phyloP scores from a whole-genome alignment of 2,888 invertebrate species.

The Campopleginae sp. region DNA sequence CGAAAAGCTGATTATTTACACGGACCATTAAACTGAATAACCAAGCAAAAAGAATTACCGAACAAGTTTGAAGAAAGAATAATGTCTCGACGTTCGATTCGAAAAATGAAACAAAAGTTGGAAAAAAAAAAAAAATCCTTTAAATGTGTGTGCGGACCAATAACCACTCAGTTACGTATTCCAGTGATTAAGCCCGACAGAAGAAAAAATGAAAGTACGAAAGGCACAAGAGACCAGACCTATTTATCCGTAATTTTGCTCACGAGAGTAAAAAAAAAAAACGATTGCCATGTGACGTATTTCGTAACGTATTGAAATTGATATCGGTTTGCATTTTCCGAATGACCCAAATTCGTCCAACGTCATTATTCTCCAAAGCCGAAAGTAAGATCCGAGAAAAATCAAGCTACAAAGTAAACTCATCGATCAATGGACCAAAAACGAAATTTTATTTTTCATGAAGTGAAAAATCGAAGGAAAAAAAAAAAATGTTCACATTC shows the following conservation, averaged over 20 bases:
- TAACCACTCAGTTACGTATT: constrained; percentile 1
- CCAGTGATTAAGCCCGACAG: background rate
- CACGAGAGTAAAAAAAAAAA: background rate
- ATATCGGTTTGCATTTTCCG: background rate
- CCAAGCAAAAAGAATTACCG: background rate
- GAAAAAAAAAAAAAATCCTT: background rate
- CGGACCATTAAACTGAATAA: constrained; percentile 48
- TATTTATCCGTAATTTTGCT: background rate
- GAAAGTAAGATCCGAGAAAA: too few species aligned
- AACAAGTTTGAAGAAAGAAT: constrained; percentile 2
- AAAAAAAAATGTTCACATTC: background rate
- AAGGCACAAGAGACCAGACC: background rate
- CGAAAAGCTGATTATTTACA: constrained; percentile 38
- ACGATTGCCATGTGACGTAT: background rate
- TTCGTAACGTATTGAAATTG: background rate
- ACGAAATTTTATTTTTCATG: background rate
- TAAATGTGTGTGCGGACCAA: background rate
- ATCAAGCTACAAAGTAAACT: background rate
- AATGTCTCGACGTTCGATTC: constrained; percentile 16
- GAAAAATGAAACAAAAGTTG: background rate
- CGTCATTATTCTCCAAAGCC: background rate
- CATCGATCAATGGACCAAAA: background rate
- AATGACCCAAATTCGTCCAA: background rate
- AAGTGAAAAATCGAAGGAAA: background rate
- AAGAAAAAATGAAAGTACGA: constrained; percentile 1